Base-by-base conservation (phyloP, 1,140 invertebrate species). In the Cylas formicarius region DNA sequence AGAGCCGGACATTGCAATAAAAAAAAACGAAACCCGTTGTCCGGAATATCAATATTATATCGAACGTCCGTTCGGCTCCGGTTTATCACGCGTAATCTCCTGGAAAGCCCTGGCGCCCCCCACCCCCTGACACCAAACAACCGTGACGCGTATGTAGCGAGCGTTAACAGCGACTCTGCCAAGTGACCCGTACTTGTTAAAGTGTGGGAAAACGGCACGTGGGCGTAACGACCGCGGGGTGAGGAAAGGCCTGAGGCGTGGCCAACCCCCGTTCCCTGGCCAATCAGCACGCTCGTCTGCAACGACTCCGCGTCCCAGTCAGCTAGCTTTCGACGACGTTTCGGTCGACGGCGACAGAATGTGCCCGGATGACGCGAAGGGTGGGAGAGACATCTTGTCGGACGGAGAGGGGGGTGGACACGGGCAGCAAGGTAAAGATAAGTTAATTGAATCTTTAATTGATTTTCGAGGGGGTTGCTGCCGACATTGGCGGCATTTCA, bases 391-490 rank as follows among this genome's bases (percentile, higher is more conserved):
- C n/a, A n/a, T n/a, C n/a, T n/a, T n/a, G n/a, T 2, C 31, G 9
- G 13, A 33, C 31, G 32, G 42, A 7, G 18, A n/a, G 13, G 20
- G 21, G 7, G 17, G 45, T 19, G 36, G 20, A 21, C 31, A 20
- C 37, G 42, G 38, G 35, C 26, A 23, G 44, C 8, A 40, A 47
- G 37, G 29, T 32, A 18, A n/a, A 27, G 37, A 48, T 42, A 48
- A 48, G 46, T 48, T 48, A 48, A 48, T 48, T 48, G 46, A 48
- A 48, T 48, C 46, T 48, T 42, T 48, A 48, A 48, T 48, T 48
- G 39, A 48, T 48, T 48, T 48, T 31, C 24, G n/a, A n/a, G 39
- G 39, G 31, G 5, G 40, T 41, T 26, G 21, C n/a, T n/a, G n/a
- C n/a, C n/a, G n/a, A n/a, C 3, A 18, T 23, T 35, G 3, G 28